A percentile compares a stretch with the other conserved stretches of the same genome.
Conservation (phyloP, 2,888 invertebrate genomes). For the Steinernema scapterisci region DNA sequence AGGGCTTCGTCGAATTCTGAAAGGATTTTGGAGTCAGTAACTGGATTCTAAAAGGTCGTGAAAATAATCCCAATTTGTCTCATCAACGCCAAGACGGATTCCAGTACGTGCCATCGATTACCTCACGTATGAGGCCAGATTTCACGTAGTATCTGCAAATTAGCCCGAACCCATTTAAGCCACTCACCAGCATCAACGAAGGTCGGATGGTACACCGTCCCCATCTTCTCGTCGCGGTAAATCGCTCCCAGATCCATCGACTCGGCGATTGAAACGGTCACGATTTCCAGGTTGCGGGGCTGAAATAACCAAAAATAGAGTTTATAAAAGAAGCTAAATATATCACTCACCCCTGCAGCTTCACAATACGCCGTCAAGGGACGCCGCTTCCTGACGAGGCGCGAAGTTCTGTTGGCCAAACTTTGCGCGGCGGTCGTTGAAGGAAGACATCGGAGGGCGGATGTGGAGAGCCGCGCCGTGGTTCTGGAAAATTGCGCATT, state of each 20-base stretch:
- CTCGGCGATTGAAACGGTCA: slow-evolving; percentile 54
- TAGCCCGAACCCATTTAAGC: too few relatives aligned
- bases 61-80: too few relatives aligned
- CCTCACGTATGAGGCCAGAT: too few relatives aligned
- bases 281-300: slow-evolving; percentile 66
- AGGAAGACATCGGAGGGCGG: background rate
- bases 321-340: background rate
- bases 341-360: background rate
- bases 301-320: background rate
- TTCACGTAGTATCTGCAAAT: too few relatives aligned
- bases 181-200: slow-evolving; percentile 54
- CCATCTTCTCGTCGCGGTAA: slow-evolving; percentile 41
- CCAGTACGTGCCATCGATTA: too few relatives aligned
- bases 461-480: background rate
- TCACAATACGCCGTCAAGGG: background rate
- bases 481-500: background rate
- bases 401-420: background rate
- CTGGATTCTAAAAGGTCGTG: too few relatives aligned
- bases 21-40: slow-evolving; percentile 9
- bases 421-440: background rate
- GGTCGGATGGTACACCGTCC: slow-evolving; percentile 49
- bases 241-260: slow-evolving; percentile 48
- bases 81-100: too few relatives aligned
- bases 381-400: background rate
- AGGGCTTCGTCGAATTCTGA: slow-evolving; percentile 57